phyloP scores from a whole-genome alignment of 2,888 invertebrate genomes.

The Trachelus troglodyta region DNA sequence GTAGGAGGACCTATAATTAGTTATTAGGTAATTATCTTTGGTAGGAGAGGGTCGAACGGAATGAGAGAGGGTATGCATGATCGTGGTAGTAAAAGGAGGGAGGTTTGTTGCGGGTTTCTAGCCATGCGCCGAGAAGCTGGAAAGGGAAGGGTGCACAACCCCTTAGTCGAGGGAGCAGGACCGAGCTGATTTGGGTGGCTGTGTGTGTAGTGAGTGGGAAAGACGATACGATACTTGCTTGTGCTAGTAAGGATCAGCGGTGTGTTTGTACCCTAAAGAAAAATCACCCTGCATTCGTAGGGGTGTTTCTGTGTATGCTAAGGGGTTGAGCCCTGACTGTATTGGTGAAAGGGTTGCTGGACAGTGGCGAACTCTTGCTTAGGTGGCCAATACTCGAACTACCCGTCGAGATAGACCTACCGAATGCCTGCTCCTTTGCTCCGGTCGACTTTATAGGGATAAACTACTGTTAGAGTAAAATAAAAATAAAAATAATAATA shows the following conservation, averaged over 20 bases:
- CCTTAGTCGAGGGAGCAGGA: slow-evolving; percentile 4
- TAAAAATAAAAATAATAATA: neutral
- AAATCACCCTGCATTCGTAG: slow-evolving; percentile 51
- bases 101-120: slow-evolving; percentile 13
- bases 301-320: slow-evolving; percentile 50
- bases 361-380: slow-evolving; percentile 66
- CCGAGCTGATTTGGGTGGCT: neutral
- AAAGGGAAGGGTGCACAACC: slow-evolving; percentile 22
- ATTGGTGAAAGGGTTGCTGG: slow-evolving; percentile 61
- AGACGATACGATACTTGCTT: slow-evolving; percentile 30
- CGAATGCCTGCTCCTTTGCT: neutral
- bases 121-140: slow-evolving; percentile 24
- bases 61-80: slow-evolving; percentile 15
- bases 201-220: slow-evolving; percentile 37
- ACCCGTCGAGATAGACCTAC: slow-evolving; percentile 43
- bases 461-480: neutral
- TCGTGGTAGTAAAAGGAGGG: slow-evolving; percentile 14
- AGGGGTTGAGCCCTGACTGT: slow-evolving; percentile 52
- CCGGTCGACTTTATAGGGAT: neutral
- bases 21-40: neutral
- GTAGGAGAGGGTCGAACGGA: neutral
- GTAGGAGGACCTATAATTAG: neutral
- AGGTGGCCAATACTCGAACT: slow-evolving; percentile 59
- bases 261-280: slow-evolving; percentile 60
- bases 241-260: slow-evolving; percentile 47